Base-by-base conservation (phyloP, 2,797 vertebrate species). In the Malurus splendens region DNA sequence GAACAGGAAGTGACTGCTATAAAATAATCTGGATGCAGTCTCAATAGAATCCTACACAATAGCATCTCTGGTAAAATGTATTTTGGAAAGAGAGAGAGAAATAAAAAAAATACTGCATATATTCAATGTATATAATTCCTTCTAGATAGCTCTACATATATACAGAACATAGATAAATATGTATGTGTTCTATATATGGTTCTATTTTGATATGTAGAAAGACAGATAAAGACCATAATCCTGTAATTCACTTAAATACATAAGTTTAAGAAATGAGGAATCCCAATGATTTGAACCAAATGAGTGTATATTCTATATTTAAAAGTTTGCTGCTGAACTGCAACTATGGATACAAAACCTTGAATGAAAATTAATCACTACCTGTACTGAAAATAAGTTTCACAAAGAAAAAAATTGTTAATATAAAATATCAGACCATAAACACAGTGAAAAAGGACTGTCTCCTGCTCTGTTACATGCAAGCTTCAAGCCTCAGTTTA, bases 401-500 rank as follows among this genome's bases (percentile, higher is more conserved):
- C 24, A 64, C 10, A 77, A 41, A 66, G 22, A 65, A 76, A 62
- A 62, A 55, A 48, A 10, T 10, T 42, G 48, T 80, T 54, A 44
- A 68, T 51, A 50, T 56, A 65, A 68, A 82, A 70, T 55, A 83
- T 9, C 44, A 84, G 59, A 79, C 52, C 32, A 55, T 8, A 19
- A 86, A 60, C 41, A 50, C 19, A 51, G 33, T 7, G 32, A 68
- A 48, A 75, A 88, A 78, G 9, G 6, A 36, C 50, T 61, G 2
- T 61, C 25, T 61, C 14, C 24, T 36, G 27, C 59, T 65, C 47
- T 50, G 19, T 61, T 68, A 19, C 3, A 54, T 1, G 7, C 12
- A 45, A n/a, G 8, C 56, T 75, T 74, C 71, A 90, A 77, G 60
- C 9, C 45, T 64, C 56, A 91, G 80, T 93, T 94, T 86, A 83